Evolutionary conservation across 2,797 vertebrate genomes (phyloP), one percentile per base, ranked within the genome.

Genomic region (Cyclopterus lumpus): DNA sequence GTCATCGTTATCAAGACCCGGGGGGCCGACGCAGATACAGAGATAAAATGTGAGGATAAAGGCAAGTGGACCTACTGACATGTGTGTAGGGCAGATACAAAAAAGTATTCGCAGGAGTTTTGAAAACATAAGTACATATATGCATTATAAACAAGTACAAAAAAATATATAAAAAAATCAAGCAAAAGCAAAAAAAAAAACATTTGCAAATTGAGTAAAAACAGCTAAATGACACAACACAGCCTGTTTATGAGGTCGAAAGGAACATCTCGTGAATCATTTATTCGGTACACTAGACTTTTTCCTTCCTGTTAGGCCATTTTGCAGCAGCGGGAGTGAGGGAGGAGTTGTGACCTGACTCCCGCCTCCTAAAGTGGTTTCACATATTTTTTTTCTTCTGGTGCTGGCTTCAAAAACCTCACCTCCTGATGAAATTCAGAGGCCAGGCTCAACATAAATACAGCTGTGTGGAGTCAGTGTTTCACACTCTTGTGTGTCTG

Each of bases 401-500:
- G 65, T 49, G 8, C 36, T 53, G 26, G 48, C 51, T 40, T 57
- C 54, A 83, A 81, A 77, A 64, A 30, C 54, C 62, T 70, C 73
- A 86, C 53, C 40, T 84, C 40, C 73, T 64, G 30, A 46, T 69
- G 74, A 89, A 89, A 92, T 87, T 83, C 69, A 54, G 57, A 67
- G 28, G 46, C 38, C 66, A 18, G 34, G 81, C 48, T 72, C 34
- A 77, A 85, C 44, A 85, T 76, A 86, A 88, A 91, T 72, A 86
- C 81, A 88, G 80, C 75, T 83, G 87, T 69, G 49, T 24, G 20
- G 55, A 62, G 67, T 64, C 16, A 38, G 2, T 8, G 34, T 71
- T 81, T 85, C 60, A 67, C 48, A 88, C 30, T 34, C 26, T 6
- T 61, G 3, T 66, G 68, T 67, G 53, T 22, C 42, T 24, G 8